These are phyloP conservation scores for Dinothrombium tinctorium DNA, from an alignment of 1,140 invertebrate species.

Conservation along the genomic window DNA sequence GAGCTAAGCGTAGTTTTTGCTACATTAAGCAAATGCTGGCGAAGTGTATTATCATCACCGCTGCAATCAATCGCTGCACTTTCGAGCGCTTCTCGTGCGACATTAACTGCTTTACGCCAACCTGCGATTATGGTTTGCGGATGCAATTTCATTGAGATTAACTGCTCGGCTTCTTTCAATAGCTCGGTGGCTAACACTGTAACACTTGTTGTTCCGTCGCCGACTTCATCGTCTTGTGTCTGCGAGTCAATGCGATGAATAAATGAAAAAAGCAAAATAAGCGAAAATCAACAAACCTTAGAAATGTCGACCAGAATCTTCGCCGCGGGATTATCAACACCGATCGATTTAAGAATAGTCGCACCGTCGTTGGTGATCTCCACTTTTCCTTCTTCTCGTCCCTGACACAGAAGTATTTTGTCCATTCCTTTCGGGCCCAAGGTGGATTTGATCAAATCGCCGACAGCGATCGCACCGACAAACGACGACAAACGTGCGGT, in stretches of 20 bases:
- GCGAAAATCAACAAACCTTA: conserved; percentile 4
- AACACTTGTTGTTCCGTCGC: conserved; percentile 97
- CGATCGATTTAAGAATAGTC: conserved; percentile 85
- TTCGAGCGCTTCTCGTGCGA: conserved; percentile 55
- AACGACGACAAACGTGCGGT: conserved; percentile 58
- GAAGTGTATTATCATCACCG: conserved; percentile 46
- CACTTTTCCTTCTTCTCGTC: conserved; percentile 55
- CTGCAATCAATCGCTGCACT: conserved; percentile 40
- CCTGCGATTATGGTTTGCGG: conserved; percentile 93
- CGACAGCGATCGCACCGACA: conserved; percentile 92
- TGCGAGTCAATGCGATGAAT: conserved; percentile 16
- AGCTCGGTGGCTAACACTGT: conserved; percentile 89
- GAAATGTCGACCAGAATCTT: conserved; percentile 61
- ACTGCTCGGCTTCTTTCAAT: conserved; percentile 75
- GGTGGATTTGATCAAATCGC: conserved; percentile 92
- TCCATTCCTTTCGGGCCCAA: conserved; percentile 99
- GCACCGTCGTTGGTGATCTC: conserved; percentile 98
- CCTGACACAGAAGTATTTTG: conserved; percentile 77
- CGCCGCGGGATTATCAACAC: conserved; percentile 95
- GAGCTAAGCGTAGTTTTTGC: conserved; percentile 91
- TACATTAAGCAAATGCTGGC: conserved; percentile 81
- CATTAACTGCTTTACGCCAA: conserved; percentile 62
- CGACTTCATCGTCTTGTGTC: conserved; percentile 98
- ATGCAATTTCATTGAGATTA: conserved; percentile 83
- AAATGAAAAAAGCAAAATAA: conserved; percentile 1